A percentile compares a stretch with the other conserved stretches of the same genome.
Conservation (phyloP, 2,797 vertebrate genomes). For the Premnoplex brunnescens region DNA sequence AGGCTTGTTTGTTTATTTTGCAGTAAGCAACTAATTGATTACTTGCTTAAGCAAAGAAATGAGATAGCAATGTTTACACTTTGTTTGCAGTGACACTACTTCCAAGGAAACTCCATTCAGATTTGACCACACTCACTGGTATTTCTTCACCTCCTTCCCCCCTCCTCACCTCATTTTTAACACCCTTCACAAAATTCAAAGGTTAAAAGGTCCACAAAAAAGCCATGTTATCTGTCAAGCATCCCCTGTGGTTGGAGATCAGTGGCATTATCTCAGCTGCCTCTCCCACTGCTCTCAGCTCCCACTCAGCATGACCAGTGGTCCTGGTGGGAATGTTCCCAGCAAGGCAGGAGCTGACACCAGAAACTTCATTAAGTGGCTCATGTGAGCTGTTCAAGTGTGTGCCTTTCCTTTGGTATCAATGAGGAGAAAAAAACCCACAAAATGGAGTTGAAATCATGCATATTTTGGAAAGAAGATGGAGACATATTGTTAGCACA, state of each 20-base stretch:
- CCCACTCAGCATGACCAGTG: not conserved
- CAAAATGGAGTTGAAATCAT: not conserved
- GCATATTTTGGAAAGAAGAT: slow-evolving; percentile 19
- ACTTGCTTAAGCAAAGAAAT: slow-evolving; percentile 21
- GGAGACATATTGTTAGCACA: slow-evolving; percentile 19
- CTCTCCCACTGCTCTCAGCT: not conserved
- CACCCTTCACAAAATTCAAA: slow-evolving; percentile 7
- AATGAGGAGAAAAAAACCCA: not conserved
- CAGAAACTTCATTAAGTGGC: slow-evolving; percentile 32
- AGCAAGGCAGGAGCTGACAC: not conserved
- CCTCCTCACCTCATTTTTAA: not conserved
- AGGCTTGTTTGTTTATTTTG: slow-evolving; percentile 32
- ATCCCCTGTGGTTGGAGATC: not conserved
- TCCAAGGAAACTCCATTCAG: not conserved
- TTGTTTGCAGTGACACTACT: not conserved
- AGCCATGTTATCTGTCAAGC: not conserved
- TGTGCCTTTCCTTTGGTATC: not conserved
- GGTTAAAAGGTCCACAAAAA: slow-evolving; percentile 36
- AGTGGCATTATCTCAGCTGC: slow-evolving; percentile 7
- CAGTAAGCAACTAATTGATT: slow-evolving; percentile 29
- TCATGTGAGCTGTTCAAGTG: slow-evolving; percentile 11
- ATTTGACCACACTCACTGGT: not conserved
- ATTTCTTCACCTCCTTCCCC: not conserved
- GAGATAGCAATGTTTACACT: slow-evolving; percentile 23
- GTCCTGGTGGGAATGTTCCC: not conserved